Evolutionary conservation across 2,113 vertebrate species (phyloP).

Genomic region (Labrus mixtus): DNA sequence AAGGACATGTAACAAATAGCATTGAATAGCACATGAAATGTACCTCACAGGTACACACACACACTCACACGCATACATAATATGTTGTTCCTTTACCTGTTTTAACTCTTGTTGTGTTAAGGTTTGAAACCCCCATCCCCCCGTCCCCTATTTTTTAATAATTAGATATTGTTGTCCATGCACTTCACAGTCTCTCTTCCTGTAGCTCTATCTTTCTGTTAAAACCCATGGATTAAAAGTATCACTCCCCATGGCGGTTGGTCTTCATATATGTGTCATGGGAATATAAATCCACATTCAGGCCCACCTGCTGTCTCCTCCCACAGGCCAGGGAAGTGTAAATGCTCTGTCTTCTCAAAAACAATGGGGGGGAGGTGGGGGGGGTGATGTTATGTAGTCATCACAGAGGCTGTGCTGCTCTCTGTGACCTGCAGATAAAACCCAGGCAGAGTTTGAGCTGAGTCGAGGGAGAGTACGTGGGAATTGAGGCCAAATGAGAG

Average conservation of each 20-base stretch:
- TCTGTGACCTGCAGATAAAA: slow-evolving; percentile 53
- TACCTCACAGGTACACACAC: no score
- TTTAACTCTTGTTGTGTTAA: no score
- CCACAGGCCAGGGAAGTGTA: neutral
- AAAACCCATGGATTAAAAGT: slow-evolving; percentile 19
- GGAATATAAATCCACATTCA: slow-evolving; percentile 30
- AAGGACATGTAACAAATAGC: no score
- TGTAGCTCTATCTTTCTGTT: slow-evolving; percentile 5
- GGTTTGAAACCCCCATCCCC: no score
- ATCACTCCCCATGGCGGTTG: slow-evolving; percentile 2
- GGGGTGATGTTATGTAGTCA: slow-evolving; percentile 21
- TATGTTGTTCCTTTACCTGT: no score
- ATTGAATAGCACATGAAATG: no score
- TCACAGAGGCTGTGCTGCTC: slow-evolving; percentile 37
- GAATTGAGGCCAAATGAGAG: slow-evolving; percentile 61
- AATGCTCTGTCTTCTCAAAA: slow-evolving; percentile 13
- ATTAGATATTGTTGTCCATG: neutral
- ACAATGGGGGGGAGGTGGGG: neutral
- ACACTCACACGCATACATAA: no score
- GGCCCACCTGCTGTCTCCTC: slow-evolving; percentile 14
- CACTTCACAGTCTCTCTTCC: neutral
- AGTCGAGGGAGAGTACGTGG: slow-evolving; percentile 50
- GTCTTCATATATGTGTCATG: slow-evolving; percentile 19
- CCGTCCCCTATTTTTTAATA: no score
- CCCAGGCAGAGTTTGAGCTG: slow-evolving; percentile 49